phyloP scores from a whole-genome alignment of 2,888 invertebrate genomes.

The Steromphala cineraria region DNA sequence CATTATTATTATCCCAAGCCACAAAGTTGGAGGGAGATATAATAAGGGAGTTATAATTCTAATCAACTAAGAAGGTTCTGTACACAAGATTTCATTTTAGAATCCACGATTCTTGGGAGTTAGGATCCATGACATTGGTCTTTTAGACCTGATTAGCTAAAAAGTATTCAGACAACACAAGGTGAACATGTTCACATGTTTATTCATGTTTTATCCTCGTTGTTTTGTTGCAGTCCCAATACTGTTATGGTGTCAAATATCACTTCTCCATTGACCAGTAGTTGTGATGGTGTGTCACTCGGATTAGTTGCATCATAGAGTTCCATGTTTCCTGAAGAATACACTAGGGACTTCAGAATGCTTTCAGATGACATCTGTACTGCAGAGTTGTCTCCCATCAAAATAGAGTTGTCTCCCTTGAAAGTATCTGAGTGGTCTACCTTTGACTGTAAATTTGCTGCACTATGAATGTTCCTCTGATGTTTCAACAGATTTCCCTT shows the following conservation, averaged over 20 bases:
- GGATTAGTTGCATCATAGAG: neutral
- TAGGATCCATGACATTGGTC: too few relatives aligned
- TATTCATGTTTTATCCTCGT: too few relatives aligned
- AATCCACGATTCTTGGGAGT: too few relatives aligned
- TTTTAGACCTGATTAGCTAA: too few relatives aligned
- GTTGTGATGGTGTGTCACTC: neutral
- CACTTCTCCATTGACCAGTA: neutral
- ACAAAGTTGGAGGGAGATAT: too few relatives aligned
- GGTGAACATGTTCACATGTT: too few relatives aligned
- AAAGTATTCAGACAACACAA: too few relatives aligned
- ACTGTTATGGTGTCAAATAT: neutral
- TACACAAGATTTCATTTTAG: too few relatives aligned
- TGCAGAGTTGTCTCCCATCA: neutral
- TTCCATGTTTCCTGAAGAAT: neutral
- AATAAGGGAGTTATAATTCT: too few relatives aligned
- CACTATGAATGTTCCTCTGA: neutral
- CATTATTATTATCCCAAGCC: too few relatives aligned
- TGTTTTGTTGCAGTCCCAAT: too few relatives aligned
- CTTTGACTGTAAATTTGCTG: neutral
- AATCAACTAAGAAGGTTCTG: too few relatives aligned
- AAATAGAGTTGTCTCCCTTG: neutral
- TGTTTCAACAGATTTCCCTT: constrained; percentile 3
- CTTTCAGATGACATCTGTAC: neutral
- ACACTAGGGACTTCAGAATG: neutral
- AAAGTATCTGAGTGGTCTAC: neutral